These are phyloP conservation scores for Lissocephala sabroskyi DNA, from an alignment of 2,888 invertebrate genomes.

Conservation along the genomic window DNA sequence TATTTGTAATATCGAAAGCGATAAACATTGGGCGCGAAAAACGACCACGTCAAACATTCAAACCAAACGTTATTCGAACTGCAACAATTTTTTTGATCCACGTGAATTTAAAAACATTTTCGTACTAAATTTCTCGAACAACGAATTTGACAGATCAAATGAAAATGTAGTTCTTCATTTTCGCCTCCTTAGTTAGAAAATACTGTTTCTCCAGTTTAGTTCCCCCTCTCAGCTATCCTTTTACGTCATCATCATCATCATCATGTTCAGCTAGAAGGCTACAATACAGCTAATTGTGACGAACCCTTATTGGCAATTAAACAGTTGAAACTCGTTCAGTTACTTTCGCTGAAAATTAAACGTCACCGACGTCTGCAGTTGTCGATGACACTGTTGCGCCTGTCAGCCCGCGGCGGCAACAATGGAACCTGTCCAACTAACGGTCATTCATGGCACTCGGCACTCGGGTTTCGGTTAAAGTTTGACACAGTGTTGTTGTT, in stretches of 20 bases:
- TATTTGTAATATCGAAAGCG: slow-evolving; percentile 39
- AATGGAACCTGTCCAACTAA: too few relatives aligned
- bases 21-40: slow-evolving; percentile 40
- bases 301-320: too few relatives aligned
- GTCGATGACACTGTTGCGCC: slow-evolving; percentile 7
- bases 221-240: too few relatives aligned
- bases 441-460: too few relatives aligned
- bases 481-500: slow-evolving; percentile 30
- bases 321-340: slow-evolving; percentile 61
- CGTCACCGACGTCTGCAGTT: slow-evolving; percentile 8
- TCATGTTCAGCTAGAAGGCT: slow-evolving; percentile 32
- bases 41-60: slow-evolving; percentile 18
- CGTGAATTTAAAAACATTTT: slow-evolving; percentile 58
- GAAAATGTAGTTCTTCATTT: slow-evolving; percentile 17
- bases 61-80: slow-evolving; percentile 57
- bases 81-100: slow-evolving; percentile 53
- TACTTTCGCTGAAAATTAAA: slow-evolving; percentile 68
- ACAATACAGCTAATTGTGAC: too few relatives aligned
- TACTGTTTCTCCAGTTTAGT: background rate
- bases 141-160: too few relatives aligned
- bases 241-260: slow-evolving; percentile 47
- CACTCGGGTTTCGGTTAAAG: slow-evolving; percentile 31
- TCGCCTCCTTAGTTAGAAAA: background rate
- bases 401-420: too few relatives aligned
- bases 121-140: slow-evolving; percentile 39